phyloP scores from a whole-genome alignment of 1,140 invertebrate genomes.

The Phymastichus coffea region DNA sequence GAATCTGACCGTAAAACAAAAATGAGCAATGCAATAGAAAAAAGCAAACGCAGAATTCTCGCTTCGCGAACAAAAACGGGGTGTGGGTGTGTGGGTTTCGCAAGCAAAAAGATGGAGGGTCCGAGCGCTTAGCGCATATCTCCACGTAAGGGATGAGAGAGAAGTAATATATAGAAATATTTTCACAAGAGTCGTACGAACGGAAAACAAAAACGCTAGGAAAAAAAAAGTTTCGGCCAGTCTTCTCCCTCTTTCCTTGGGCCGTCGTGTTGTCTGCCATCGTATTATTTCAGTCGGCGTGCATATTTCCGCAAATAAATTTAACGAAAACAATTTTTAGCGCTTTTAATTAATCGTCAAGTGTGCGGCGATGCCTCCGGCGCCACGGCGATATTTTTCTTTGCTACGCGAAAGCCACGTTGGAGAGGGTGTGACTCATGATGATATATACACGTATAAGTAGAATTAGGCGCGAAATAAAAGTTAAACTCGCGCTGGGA shows the following conservation, averaged over 20 bases:
- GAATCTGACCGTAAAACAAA: constrained; percentile 2
- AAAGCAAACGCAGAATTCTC: too few species aligned
- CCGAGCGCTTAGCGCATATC: neutral
- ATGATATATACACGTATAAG: neutral
- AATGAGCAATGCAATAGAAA: constrained; percentile 21
- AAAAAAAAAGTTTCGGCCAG: constrained; percentile 50
- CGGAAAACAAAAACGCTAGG: constrained; percentile 52
- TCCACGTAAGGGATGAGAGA: neutral
- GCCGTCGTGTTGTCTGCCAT: constrained; percentile 37
- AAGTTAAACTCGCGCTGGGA: constrained; percentile 13
- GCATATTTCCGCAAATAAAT: constrained; percentile 58
- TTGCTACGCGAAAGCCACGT: neutral
- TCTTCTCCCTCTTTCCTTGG: constrained; percentile 2
- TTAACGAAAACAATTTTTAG: constrained; percentile 58
- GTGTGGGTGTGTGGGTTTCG: too few species aligned
- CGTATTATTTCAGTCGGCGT: constrained; percentile 57
- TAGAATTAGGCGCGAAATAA: constrained; percentile 22
- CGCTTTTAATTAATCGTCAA: constrained; percentile 56
- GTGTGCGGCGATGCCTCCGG: neutral
- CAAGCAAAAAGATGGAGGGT: constrained; percentile 4
- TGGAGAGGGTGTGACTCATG: neutral
- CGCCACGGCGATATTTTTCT: constrained; percentile 16
- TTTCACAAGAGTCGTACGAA: constrained; percentile 48
- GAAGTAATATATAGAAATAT: constrained; percentile 47
- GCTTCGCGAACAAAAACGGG: too few species aligned